Evolutionary conservation across 1,140 invertebrate species (phyloP), one percentile per base, ranked within the genome.

Genomic region (Aphaenogaster floridana): DNA sequence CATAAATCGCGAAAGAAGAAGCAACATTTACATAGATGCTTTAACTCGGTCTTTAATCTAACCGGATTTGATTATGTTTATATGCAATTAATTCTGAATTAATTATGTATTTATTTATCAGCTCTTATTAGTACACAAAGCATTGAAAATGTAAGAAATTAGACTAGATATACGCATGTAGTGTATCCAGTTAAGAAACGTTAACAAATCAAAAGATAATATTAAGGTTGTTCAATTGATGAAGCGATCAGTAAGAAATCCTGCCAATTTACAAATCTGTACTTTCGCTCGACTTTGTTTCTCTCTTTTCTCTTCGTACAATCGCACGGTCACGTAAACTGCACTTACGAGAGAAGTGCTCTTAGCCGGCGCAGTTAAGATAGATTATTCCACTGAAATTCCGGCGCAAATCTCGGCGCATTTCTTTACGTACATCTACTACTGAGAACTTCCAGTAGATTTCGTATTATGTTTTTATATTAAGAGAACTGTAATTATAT

Each of bases 181-280:
- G 17, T 7, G 39, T 42, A 11, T 13, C 9, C 28, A 1, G 1
- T 36, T 61, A 50, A 74, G 42, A 84, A 36, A 76, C 21, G 15
- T 36, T 36, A 63, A 28, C 2, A 54, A 8, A 54, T 54, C 1
- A 50, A 28, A 36, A 74, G 69, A 57, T 42, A 89, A 89, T 89
- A 61, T 77, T 64, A 36, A 79, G 54, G 50, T 89, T 77, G 54
- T n/a, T 11, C 50, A 42, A 90, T 68, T 89, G 89, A 91, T 86
- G 91, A 92, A 92, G 84, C 77, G 80, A 86, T 90, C 84, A 9
- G 9, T 71, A 63, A 84, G 54, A 84, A 84, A 72, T 8, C 17
- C 17, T 5, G 34, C 42, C 21, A 54, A 74, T 76, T 0, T 84
- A 84, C 42, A 84, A 76, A 42, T 45, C 36, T 48, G 54, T 50